A percentile compares a stretch with the other conserved stretches of the same genome.
Evolutionary conservation across 1,140 invertebrate genomes (phyloP).

Genomic region (Brachionus angularis): DNA sequence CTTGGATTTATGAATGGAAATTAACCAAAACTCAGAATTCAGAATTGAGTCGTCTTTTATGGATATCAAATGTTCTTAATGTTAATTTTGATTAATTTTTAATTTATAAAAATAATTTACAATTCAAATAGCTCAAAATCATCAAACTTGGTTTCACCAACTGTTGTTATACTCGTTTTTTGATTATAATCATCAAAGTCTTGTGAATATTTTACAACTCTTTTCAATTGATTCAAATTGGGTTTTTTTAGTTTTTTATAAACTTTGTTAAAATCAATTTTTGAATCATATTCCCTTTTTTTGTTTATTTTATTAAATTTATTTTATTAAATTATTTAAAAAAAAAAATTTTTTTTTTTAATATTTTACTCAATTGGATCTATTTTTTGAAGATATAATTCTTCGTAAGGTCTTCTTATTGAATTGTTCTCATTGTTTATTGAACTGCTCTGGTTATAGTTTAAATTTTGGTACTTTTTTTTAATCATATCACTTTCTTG

Average conservation of each 20-base stretch:
- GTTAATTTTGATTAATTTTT: no score
- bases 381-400: slow-evolving; percentile 9
- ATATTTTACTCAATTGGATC: not conserved
- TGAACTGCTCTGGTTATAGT: not conserved
- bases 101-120: no score
- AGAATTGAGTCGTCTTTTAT: no score
- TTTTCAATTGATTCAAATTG: slow-evolving; percentile 14
- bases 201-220: slow-evolving; percentile 32
- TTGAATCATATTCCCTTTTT: slow-evolving; percentile 4
- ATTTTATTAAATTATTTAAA: not conserved
- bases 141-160: slow-evolving; percentile 4
- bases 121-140: slow-evolving; percentile 30
- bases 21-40: no score
- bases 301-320: no score
- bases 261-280: slow-evolving; percentile 15
- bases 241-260: slow-evolving; percentile 6
- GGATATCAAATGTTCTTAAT: no score
- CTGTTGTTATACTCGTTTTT: slow-evolving; percentile 13
- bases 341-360: not conserved
- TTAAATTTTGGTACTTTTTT: slow-evolving; percentile 24
- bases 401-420: not conserved
- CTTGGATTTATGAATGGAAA: no score
- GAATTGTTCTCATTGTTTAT: not conserved
- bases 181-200: slow-evolving; percentile 3
- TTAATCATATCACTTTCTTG: not conserved